Base-by-base conservation (phyloP, 2,888 invertebrate species). In the Oscheius sp. region DNA sequence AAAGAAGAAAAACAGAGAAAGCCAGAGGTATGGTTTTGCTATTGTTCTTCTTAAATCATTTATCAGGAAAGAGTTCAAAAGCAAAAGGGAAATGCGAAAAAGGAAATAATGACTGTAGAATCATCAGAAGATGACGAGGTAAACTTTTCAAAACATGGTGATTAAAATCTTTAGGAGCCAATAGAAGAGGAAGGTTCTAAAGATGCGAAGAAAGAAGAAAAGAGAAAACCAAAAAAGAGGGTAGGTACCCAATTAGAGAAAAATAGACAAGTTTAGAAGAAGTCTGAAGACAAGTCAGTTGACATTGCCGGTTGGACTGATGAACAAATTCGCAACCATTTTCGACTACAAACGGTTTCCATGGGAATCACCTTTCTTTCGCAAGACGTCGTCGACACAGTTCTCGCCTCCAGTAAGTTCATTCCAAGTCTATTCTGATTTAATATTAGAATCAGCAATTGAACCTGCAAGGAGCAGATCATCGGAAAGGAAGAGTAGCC, bases 221-320 rank as follows among this genome's bases (percentile, higher is more conserved):
- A 37, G 37, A 37, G 37, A 37, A 37, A 37, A 37, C 37, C 8
- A 37, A 37, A 10, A 37, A 37, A 8, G 37, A 37, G 37, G 15
- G 37, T 15, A 37, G 37, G 37, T 10, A 37, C 8, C 8, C 8
- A 37, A 37, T 10, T 8, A 37, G 37, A 37, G 37, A 37, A 37
- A 37, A 15, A 15, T 37, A 37, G 37, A 15, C 37, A 8, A 37
- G 37, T 37, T 37, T 10, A 39, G 58, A 61, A 29, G 31, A 27
- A 45, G 27, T n/a, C 20, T 17, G 20, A 33, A 12, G 6, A 61
- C 29, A 17, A 61, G 3, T 12, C 27, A 27, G 45, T 61, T 20
- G 61, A 61, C 10, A 61, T 61, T 4, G 45, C 45, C 4, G 45
- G 31, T 12, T 61, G 42, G 45, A 17, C 25, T 8, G 61, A 39